Evolutionary conservation across 2,113 vertebrate genomes (phyloP).

Genomic region (Cettia cetti): DNA sequence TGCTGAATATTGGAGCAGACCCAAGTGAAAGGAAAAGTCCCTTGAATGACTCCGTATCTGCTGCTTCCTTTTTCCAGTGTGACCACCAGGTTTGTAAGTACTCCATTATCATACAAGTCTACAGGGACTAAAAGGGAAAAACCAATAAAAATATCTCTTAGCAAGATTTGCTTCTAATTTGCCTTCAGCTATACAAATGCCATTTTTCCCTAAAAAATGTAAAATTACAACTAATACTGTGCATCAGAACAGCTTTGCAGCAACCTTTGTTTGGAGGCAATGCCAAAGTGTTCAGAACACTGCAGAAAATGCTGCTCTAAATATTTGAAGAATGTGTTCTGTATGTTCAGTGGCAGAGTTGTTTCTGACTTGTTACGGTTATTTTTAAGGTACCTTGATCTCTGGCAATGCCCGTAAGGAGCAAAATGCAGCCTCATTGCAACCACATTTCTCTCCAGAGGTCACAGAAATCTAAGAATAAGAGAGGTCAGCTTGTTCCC

Average conservation of each 20-base stretch:
- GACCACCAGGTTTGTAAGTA: not conserved
- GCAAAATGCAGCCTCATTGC: conserved; percentile 35
- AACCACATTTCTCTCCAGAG: conserved; percentile 53
- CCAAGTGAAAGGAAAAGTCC: not conserved
- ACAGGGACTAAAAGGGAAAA: not conserved
- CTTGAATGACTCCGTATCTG: not conserved
- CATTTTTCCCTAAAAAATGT: not conserved
- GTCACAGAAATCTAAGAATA: conserved; percentile 67
- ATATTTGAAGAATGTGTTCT: conserved; percentile 51
- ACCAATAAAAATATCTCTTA: not conserved
- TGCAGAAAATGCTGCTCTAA: not conserved
- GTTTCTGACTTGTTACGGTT: conserved; percentile 28
- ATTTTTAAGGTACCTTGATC: conserved; percentile 72
- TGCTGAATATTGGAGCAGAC: not conserved
- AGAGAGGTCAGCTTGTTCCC: conserved; percentile 66
- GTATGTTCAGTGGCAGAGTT: conserved; percentile 14
- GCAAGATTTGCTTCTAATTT: not conserved
- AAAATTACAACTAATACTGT: not conserved
- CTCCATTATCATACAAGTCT: not conserved
- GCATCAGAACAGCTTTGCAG: not conserved
- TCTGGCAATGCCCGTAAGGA: not conserved
- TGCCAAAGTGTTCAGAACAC: not conserved
- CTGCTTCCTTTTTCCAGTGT: not conserved
- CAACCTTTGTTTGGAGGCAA: not conserved
- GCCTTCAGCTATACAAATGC: not conserved